phyloP scores from a whole-genome alignment of 2,888 invertebrate species.

The Cantharis rufa region DNA sequence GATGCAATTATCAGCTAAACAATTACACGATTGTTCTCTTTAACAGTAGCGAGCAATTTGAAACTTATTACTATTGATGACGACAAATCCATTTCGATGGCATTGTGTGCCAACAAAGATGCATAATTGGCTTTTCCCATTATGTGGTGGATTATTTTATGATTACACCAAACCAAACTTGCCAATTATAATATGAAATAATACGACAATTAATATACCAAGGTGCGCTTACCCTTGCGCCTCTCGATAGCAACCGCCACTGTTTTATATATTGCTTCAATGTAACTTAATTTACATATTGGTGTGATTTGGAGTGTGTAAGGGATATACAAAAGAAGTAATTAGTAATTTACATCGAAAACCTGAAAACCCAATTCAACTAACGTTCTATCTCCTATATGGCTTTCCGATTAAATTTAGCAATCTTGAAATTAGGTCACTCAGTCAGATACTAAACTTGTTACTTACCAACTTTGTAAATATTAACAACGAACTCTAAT shows the following conservation, averaged over 20 bases:
- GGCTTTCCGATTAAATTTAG: constrained; percentile 12
- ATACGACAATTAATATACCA: neutral
- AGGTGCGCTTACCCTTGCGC: neutral
- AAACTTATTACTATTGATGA: neutral
- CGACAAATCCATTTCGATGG: neutral
- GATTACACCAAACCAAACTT: neutral
- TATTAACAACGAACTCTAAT: neutral
- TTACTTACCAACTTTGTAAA: neutral
- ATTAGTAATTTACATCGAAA: constrained; percentile 14
- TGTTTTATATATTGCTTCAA: neutral
- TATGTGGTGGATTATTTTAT: neutral
- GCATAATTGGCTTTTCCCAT: neutral
- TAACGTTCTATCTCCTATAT: constrained; percentile 3
- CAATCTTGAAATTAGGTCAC: constrained; percentile 12
- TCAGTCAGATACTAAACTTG: neutral
- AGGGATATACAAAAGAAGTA: constrained; percentile 1
- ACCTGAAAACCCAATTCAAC: constrained; percentile 7
- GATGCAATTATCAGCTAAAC: neutral
- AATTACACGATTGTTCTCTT: neutral
- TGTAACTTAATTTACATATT: neutral
- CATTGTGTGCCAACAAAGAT: neutral
- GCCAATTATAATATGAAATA: neutral
- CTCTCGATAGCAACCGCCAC: neutral
- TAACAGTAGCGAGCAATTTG: neutral
- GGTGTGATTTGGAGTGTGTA: neutral